phyloP scores from a whole-genome alignment of 2,888 invertebrate species.

The Melanotus villosus region DNA sequence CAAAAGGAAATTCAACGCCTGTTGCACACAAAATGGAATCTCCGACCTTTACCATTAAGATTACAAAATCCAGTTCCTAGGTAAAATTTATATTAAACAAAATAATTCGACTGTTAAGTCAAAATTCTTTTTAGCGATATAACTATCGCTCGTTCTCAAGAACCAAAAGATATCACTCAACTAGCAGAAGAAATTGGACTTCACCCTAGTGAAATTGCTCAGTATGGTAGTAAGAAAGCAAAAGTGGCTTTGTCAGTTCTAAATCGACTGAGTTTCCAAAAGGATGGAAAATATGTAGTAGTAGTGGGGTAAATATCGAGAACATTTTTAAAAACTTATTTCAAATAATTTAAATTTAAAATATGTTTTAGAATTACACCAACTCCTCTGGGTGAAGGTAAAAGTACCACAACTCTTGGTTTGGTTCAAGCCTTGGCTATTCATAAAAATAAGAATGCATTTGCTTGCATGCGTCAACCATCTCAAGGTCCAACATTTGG shows the following conservation, averaged over 20 bases:
- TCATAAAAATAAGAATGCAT: slow-evolving; percentile 86
- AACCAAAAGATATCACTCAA: slow-evolving; percentile 84
- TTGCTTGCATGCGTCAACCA: slow-evolving; percentile 96
- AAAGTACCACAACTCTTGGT: slow-evolving; percentile 96
- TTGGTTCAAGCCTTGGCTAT: slow-evolving; percentile 93
- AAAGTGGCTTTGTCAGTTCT: slow-evolving; percentile 90
- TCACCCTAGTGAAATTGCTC: slow-evolving; percentile 83
- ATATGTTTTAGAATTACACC: slow-evolving; percentile 94
- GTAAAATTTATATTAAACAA: slow-evolving; percentile 66
- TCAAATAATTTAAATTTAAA: no score
- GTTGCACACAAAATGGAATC: slow-evolving; percentile 78
- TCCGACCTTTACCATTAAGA: slow-evolving; percentile 77
- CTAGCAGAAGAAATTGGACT: slow-evolving; percentile 91
- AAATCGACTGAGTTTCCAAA: slow-evolving; percentile 78
- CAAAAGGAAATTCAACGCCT: slow-evolving; percentile 74
- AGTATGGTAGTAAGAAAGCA: slow-evolving; percentile 95
- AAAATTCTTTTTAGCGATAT: slow-evolving; percentile 80
- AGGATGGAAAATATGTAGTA: slow-evolving; percentile 92
- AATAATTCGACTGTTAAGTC: neutral
- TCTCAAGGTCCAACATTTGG: slow-evolving; percentile 99
- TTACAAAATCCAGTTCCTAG: slow-evolving; percentile 86
- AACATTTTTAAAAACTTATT: no score
- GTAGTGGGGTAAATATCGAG: slow-evolving; percentile 85
- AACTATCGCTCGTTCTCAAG: slow-evolving; percentile 88
- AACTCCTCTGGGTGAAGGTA: slow-evolving; percentile 98